These are phyloP conservation scores for Cheirogaleus major DNA, from an alignment of 2,797 vertebrate species.

Conservation along the genomic window DNA sequence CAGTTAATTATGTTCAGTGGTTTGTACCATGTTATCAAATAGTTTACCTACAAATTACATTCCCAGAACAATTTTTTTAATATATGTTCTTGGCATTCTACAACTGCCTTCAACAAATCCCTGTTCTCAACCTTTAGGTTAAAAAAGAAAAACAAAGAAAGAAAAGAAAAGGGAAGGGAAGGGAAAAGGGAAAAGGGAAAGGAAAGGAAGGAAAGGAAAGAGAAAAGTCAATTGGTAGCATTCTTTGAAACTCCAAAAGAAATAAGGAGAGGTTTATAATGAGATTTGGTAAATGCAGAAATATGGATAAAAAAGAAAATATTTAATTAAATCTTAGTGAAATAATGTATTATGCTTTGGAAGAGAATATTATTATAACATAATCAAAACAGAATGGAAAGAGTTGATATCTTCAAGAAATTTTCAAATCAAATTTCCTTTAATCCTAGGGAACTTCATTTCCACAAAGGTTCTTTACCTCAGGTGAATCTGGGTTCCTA, in stretches of 20 bases:
- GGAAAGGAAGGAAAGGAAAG: too few species aligned
- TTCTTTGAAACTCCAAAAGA: slow-evolving; percentile 81
- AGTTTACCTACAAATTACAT: slow-evolving; percentile 69
- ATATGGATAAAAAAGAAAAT: slow-evolving; percentile 80
- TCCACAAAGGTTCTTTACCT: slow-evolving; percentile 48
- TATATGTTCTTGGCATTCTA: slow-evolving; percentile 75
- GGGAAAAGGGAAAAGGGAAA: too few species aligned
- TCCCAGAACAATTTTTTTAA: slow-evolving; percentile 67
- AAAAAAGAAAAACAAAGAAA: not conserved
- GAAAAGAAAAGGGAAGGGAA: too few species aligned
- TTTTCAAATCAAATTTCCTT: slow-evolving; percentile 11
- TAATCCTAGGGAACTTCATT: slow-evolving; percentile 40
- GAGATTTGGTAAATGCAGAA: slow-evolving; percentile 50
- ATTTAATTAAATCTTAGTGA: slow-evolving; percentile 77
- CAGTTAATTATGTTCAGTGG: slow-evolving; percentile 62
- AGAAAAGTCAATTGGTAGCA: slow-evolving; percentile 75
- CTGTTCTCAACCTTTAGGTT: slow-evolving; percentile 57
- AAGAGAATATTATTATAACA: not conserved
- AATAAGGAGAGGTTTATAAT: slow-evolving; percentile 66
- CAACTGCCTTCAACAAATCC: not conserved
- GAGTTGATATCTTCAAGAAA: not conserved
- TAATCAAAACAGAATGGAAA: slow-evolving; percentile 32
- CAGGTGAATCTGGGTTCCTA: not conserved
- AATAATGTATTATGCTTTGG: slow-evolving; percentile 63
- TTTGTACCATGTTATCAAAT: slow-evolving; percentile 64